Conservation (phyloP, 2,797 vertebrate genomes). For the Hippocampus kuda region DNA sequence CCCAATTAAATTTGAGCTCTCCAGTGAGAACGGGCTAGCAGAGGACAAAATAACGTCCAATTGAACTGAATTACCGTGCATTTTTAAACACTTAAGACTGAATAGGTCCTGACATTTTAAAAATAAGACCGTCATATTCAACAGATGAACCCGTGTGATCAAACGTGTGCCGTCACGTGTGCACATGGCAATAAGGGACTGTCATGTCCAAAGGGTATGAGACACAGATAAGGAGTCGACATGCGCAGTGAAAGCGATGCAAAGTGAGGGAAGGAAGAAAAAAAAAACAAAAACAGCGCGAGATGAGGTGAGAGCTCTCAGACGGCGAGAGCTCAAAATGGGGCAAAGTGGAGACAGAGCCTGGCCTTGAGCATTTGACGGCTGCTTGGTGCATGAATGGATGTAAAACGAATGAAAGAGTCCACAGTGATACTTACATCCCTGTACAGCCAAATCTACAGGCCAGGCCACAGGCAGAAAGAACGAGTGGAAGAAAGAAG, state of each 20-base stretch:
- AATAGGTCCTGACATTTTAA: not conserved
- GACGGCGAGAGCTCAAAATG: conserved; percentile 29
- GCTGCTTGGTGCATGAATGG: conserved; percentile 4
- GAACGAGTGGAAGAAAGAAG: conserved; percentile 58
- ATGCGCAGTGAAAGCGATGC: conserved; percentile 17
- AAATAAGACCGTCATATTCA: not conserved
- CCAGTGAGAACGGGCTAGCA: too few species aligned
- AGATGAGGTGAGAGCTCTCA: conserved; percentile 19
- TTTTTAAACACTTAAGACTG: not conserved
- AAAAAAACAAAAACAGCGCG: not conserved
- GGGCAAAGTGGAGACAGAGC: conserved; percentile 19
- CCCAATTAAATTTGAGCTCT: too few species aligned
- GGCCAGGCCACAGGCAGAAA: conserved; percentile 96
- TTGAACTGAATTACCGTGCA: too few species aligned
- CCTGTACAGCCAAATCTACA: conserved; percentile 99
- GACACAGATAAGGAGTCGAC: conserved; percentile 10
- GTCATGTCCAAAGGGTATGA: conserved; percentile 5
- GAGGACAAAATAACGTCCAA: too few species aligned
- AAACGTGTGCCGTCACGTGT: not conserved
- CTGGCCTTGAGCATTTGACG: conserved; percentile 12
- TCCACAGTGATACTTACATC: conserved; percentile 99
- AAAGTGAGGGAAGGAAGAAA: conserved; percentile 6
- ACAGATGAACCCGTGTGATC: not conserved
- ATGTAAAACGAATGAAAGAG: conserved; percentile 31
- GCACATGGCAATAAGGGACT: conserved; percentile 3